Base-by-base conservation (phyloP, 1,140 invertebrate genomes). In the Alviniconcha marisindica region DNA sequence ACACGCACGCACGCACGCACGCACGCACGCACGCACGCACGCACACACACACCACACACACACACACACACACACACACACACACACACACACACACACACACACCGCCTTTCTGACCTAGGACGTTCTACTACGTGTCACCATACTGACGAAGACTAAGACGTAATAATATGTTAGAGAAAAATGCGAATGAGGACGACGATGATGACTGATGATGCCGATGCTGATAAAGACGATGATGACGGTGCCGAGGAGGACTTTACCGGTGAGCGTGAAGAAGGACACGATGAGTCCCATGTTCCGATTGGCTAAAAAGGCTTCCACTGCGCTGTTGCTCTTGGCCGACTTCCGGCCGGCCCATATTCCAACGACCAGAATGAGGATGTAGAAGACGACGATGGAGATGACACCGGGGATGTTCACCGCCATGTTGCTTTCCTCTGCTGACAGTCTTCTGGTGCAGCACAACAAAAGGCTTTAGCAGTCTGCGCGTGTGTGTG, bases 261-360 rank as follows among this genome's bases (percentile, higher is more conserved):
- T 93, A 97, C 96, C 96, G 91, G 98, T 98, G 97, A 99, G 98
- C 15, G 98, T 99, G 88, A 99, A 98, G 82, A 98, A 98, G 31
- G 98, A 97, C 48, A 99, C 97, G 89, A 98, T 97, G 7, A 98
- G 69, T 5, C 97, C 97, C 88, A 99, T 98, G 89, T 97, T 98
- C 71, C 97, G 94, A 2, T 97, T 97, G 0, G 98, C 98, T 87
- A 99, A 92, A 97, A 99, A 98, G n/a, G 99, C 97, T 92, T 98
- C 97, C 93, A 98, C 97, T 18, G 93, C 94, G 89, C 97, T 90
- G 5, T 81, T 77, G 90, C 96, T 96, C 2, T 97, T 98, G 0
- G 44, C 63, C 12, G 81, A 78, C 66, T 87, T 91, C 77, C 89
- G 74, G 66, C 87, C 88, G 24, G 90, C 90, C 66, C 83, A 82